Base-by-base conservation (phyloP, 2,113 vertebrate species). In the Nannobrachium achirus region DNA sequence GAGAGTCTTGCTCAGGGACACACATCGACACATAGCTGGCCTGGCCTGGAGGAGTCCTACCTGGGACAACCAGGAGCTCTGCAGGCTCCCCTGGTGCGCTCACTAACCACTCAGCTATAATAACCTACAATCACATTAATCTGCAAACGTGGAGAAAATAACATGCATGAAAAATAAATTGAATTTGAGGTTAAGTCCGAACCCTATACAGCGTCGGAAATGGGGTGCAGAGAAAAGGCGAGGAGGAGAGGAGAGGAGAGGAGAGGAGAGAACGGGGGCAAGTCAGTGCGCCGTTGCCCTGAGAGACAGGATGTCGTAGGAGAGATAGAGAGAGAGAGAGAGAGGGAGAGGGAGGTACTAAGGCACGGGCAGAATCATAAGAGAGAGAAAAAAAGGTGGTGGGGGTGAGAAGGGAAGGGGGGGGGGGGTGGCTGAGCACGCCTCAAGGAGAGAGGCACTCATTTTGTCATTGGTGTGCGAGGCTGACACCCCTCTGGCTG, bases 261-360 rank as follows among this genome's bases (percentile, higher is more conserved):
- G 38, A 55, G 57, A 73, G 51, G 44, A 56, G 44, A 50, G 64
- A 18, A 63, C 48, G 9, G 50, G 44, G 42, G 67, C 66, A 51
- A 74, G 82, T 82, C 79, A 86, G 88, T 84, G 81, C 63, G 9
- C 76, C 69, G 90, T 93, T 93, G 88, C 90, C 89, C 89, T 73
- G 88, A 90, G 91, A 89, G 88, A 92, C 89, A 88, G 89, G 88
- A 90, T 90, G 90, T 91, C 78, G 86, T 91, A 92, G 89, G 58
- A 49, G 64, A 75, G 73, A 56, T 38, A 33, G 38, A 42, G 56
- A 58, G 25, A 44, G 65, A 59, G 70, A 51, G 59, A 33, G 71
- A 49, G 64, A 55, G 48, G 33, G 39, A 59, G 33, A 64, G 56
- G 73, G 64, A 56, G 58, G 44, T 64, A 81, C 79, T 67, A 72